Evolutionary conservation across 2,797 vertebrate genomes (phyloP).

Genomic region (Discoglossus pictus): DNA sequence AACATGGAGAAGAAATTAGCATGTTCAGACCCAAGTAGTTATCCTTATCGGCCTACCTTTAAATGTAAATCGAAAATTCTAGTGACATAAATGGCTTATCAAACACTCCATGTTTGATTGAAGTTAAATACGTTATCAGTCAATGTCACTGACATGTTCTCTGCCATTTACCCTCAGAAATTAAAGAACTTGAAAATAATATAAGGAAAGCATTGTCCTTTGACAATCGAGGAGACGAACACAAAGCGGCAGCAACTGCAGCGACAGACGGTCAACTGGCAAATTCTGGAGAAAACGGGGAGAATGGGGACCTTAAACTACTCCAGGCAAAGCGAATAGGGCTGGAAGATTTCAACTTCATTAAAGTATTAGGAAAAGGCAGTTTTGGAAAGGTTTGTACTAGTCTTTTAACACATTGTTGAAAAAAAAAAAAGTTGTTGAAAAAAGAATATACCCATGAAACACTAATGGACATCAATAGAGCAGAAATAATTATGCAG

Average conservation of each 20-base stretch:
- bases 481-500: no score
- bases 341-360: conserved; percentile 90
- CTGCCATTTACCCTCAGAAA: conserved; percentile 70
- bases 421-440: no score
- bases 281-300: conserved; percentile 72
- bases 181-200: conserved; percentile 91
- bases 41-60: no score
- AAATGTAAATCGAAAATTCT: no score
- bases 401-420: background rate
- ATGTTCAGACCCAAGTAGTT: no score
- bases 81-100: no score
- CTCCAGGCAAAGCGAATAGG: conserved; percentile 82
- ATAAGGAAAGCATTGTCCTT: conserved; percentile 92
- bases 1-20: no score
- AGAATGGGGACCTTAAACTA: conserved; percentile 84
- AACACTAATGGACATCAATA: no score
- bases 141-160: no score
- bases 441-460: no score
- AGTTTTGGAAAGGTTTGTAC: conserved; percentile 91
- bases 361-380: conserved; percentile 96
- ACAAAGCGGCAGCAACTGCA: conserved; percentile 69
- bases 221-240: conserved; percentile 87
- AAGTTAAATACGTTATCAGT: no score
- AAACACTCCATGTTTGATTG: no score
- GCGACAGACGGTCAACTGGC: conserved; percentile 73